phyloP scores from a whole-genome alignment of 2,113 vertebrate species.

The Pagrus major region DNA sequence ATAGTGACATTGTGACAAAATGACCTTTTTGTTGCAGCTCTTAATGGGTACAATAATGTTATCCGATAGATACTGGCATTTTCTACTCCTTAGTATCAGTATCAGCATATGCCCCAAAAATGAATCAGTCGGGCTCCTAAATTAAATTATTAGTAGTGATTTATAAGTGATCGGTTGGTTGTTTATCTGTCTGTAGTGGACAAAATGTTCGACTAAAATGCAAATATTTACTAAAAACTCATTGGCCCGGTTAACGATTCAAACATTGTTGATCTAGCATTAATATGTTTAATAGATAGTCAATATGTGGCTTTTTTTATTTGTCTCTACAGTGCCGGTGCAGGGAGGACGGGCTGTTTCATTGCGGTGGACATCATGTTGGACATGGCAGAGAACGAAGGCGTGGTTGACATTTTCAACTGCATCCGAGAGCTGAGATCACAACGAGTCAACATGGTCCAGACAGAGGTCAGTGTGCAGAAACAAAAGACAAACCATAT shows the following conservation, averaged over 20 bases:
- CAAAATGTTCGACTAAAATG: no score
- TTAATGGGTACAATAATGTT: no score
- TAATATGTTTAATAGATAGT: background rate
- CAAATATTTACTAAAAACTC: no score
- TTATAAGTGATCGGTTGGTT: no score
- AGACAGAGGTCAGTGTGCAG: conserved; percentile 90
- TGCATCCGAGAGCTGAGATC: conserved; percentile 97
- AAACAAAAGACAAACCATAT: background rate
- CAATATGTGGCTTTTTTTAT: background rate
- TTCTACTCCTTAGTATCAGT: no score
- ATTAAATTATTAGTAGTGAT: no score
- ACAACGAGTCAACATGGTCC: conserved; percentile 97
- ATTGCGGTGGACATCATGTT: conserved; percentile 99
- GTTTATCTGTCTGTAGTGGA: no score
- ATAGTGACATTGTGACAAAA: background rate
- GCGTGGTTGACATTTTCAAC: conserved; percentile 98
- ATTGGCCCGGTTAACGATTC: no score
- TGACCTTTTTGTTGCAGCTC: background rate
- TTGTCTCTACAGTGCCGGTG: conserved; percentile 87
- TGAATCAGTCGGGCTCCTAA: no score
- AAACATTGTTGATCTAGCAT: background rate
- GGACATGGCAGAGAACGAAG: conserved; percentile 98
- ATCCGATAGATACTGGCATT: no score
- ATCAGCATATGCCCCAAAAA: no score
- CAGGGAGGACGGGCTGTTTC: conserved; percentile 95